phyloP scores from a whole-genome alignment of 2,888 invertebrate genomes.

The Halictus quadricinctus region DNA sequence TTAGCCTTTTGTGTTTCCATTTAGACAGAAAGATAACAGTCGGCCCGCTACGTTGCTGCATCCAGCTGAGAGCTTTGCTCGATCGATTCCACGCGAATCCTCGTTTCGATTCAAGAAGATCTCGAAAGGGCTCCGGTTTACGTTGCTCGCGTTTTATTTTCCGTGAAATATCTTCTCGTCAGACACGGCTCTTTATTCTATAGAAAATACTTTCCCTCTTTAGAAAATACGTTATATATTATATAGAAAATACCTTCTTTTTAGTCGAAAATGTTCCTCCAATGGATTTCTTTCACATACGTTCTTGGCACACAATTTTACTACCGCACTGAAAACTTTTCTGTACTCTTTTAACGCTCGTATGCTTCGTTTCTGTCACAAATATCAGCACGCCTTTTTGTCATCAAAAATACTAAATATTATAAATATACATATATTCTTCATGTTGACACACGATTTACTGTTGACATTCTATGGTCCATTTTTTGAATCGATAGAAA shows the following conservation, averaged over 20 bases:
- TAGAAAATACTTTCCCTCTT: no score
- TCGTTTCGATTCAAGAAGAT: not conserved
- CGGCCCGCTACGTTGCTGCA: not conserved
- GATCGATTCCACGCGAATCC: not conserved
- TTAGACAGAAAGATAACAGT: constrained; percentile 20
- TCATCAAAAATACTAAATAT: no score
- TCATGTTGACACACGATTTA: no score
- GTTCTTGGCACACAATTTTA: no score
- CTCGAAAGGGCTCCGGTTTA: not conserved
- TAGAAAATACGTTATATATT: no score
- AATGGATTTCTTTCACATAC: no score
- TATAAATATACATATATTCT: no score
- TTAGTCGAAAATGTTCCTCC: no score
- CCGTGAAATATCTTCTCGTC: no score
- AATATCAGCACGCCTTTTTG: not conserved
- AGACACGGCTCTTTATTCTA: no score
- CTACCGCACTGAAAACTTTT: no score
- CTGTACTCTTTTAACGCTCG: not conserved
- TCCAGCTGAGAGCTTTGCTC: not conserved
- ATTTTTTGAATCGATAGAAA: not conserved
- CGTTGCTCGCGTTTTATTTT: not conserved
- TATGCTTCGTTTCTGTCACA: not conserved
- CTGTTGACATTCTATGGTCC: not conserved
- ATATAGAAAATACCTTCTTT: no score
- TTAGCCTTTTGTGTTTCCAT: constrained; percentile 31